Conservation (phyloP, 2,113 vertebrate species). For the Nansenia antarctica region DNA sequence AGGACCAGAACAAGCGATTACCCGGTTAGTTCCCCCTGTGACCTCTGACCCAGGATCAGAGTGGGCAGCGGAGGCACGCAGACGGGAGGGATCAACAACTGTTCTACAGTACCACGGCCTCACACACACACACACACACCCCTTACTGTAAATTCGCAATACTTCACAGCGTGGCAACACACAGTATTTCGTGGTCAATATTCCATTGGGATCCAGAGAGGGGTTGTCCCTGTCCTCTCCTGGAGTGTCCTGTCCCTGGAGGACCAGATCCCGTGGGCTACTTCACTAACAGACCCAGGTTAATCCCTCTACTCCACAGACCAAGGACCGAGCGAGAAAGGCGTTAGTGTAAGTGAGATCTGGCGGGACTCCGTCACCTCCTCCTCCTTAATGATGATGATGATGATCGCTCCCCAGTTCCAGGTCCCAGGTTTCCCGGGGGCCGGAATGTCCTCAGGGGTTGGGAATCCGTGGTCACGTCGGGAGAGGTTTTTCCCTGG, state of each 20-base stretch:
- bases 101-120: too few species aligned
- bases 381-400: neutral
- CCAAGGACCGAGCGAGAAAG: neutral
- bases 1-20: neutral
- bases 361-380: too few species aligned
- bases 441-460: neutral
- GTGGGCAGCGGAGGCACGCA: neutral
- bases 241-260: neutral
- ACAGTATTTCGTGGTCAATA: neutral
- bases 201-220: neutral
- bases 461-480: slow-evolving; percentile 16
- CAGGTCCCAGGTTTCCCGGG: neutral
- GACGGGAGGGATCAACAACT: too few species aligned
- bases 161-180: neutral
- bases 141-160: neutral
- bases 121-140: neutral
- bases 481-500: slow-evolving; percentile 14
- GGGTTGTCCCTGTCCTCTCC: neutral
- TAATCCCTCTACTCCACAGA: too few species aligned
- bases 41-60: neutral
- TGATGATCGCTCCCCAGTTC: neutral
- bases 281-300: neutral
- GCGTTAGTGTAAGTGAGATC: too few species aligned
- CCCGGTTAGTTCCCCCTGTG: neutral
- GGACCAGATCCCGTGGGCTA: neutral